Evolutionary conservation across 1,140 invertebrate species (phyloP).

Genomic region (Telenomus remus): DNA sequence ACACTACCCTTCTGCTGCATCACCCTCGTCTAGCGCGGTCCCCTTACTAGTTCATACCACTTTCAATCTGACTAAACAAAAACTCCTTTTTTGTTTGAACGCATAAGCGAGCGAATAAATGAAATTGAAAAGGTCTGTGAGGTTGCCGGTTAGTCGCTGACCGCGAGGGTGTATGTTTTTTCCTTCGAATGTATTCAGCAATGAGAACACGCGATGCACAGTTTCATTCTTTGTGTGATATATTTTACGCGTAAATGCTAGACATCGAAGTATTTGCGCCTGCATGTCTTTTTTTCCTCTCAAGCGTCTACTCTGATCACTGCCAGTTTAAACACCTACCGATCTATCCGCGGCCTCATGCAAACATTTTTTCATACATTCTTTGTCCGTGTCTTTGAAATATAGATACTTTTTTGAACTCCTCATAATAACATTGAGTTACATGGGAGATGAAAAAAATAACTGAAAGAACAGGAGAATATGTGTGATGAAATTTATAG

Average conservation of each 20-base stretch:
- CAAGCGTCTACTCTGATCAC: conserved; percentile 28
- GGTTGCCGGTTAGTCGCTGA: conserved; percentile 22
- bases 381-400: conserved; percentile 3
- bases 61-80: conserved; percentile 63
- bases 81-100: conserved; percentile 59
- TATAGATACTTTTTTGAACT: too few relatives aligned
- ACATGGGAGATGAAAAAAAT: conserved; percentile 1
- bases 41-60: conserved; percentile 64
- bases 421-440: too few relatives aligned
- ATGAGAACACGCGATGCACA: conserved; percentile 12
- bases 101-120: conserved; percentile 63
- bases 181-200: conserved; percentile 12
- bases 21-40: conserved; percentile 45
- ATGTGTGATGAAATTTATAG: conserved; percentile 25
- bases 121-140: conserved; percentile 60
- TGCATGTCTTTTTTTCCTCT: conserved; percentile 25
- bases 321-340: conserved; percentile 36
- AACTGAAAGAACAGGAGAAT: conserved; percentile 22
- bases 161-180: conserved; percentile 36
- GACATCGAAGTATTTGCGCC: conserved; percentile 37
- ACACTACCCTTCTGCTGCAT: conserved; percentile 32
- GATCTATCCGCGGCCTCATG: conserved; percentile 28
- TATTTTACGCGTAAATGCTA: conserved; percentile 36
- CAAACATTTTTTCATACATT: conserved; percentile 14
- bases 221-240: conserved; percentile 29